Percentiles rank a stretch among this genome's conserved stretches.
These are phyloP conservation scores for Probosciger aterrimus DNA, from an alignment of 2,113 vertebrate species.

Conservation along the genomic window DNA sequence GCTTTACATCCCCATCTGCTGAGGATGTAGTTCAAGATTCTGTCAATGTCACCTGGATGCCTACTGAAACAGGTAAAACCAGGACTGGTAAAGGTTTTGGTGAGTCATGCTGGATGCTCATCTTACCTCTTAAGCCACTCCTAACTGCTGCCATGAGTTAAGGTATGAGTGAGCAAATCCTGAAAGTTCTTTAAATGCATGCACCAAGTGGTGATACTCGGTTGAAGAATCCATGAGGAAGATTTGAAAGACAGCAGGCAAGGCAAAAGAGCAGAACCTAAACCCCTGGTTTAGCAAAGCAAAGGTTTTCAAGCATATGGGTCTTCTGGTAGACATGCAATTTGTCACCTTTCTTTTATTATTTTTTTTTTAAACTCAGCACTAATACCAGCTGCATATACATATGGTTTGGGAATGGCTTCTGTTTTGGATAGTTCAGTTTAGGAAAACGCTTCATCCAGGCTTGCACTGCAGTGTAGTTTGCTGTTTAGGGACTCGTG, in stretches of 20 bases:
- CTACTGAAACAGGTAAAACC: not conserved
- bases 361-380: not conserved
- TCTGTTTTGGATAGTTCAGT: not conserved
- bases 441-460: not conserved
- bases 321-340: not conserved
- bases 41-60: not conserved
- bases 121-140: not conserved
- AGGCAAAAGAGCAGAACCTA: not conserved
- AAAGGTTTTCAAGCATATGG: not conserved
- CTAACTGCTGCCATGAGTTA: not conserved
- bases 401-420: not conserved
- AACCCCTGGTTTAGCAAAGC: not conserved
- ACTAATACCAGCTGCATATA: not conserved
- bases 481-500: not conserved
- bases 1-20: not conserved
- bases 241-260: not conserved
- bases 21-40: not conserved
- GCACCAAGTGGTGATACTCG: not conserved
- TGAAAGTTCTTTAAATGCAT: not conserved
- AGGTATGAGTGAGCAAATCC: not conserved
- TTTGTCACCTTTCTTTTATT: not conserved
- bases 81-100: not conserved
- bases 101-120: not conserved
- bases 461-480: not conserved
- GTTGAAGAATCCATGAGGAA: not conserved